Conservation (phyloP, 2,888 invertebrate genomes). For the Eupithecia dodoneata region DNA sequence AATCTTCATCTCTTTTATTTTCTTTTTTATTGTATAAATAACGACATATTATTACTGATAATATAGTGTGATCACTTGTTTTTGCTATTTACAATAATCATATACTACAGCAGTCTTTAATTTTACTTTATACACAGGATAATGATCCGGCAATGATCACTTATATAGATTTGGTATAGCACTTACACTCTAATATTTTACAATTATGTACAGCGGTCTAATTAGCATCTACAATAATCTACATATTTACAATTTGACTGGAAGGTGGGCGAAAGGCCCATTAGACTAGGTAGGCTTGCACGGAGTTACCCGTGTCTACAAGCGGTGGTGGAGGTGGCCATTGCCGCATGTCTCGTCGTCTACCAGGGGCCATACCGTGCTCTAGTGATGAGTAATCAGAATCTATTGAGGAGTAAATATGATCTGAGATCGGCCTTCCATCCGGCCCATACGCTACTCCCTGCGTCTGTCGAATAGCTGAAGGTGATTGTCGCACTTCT, state of each 20-base stretch:
- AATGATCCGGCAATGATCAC: slow-evolving; percentile 82
- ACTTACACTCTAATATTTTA: slow-evolving; percentile 77
- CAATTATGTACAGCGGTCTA: slow-evolving; percentile 79
- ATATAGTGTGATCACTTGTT: slow-evolving; percentile 83
- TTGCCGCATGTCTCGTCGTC: slow-evolving; percentile 74
- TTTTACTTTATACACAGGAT: slow-evolving; percentile 83
- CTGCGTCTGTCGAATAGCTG: slow-evolving; percentile 75
- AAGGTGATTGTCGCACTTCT: slow-evolving; percentile 76
- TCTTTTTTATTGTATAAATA: slow-evolving; percentile 79
- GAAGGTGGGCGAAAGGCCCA: slow-evolving; percentile 72
- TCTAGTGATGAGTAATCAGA: slow-evolving; percentile 94
- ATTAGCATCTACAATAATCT: slow-evolving; percentile 60
- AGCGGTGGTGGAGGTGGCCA: slow-evolving; percentile 80
- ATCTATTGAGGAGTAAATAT: slow-evolving; percentile 95
- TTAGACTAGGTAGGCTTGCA: slow-evolving; percentile 89
- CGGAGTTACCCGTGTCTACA: slow-evolving; percentile 79
- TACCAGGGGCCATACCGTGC: slow-evolving; percentile 85
- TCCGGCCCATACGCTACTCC: slow-evolving; percentile 83
- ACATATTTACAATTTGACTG: slow-evolving; percentile 80
- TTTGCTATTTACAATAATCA: slow-evolving; percentile 82
- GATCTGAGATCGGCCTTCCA: slow-evolving; percentile 92
- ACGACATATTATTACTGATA: slow-evolving; percentile 78
- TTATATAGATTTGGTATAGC: slow-evolving; percentile 84
- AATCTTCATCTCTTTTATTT: slow-evolving; percentile 79
- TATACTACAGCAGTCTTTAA: slow-evolving; percentile 86